Evolutionary conservation across 2,797 vertebrate species (phyloP).

Genomic region (Loriculus beryllinus): DNA sequence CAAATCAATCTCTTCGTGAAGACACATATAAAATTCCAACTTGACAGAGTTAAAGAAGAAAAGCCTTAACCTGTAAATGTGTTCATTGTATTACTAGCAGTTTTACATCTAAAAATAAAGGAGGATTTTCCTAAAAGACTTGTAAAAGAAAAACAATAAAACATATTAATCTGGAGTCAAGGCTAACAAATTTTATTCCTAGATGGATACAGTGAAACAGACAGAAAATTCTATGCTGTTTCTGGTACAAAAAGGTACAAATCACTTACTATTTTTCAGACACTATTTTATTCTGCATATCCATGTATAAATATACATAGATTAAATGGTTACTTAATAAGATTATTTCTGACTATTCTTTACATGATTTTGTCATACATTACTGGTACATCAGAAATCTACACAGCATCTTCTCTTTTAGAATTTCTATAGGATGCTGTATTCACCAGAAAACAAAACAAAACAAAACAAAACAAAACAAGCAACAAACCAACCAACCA

Average conservation of each 20-base stretch:
- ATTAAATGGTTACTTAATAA: background rate
- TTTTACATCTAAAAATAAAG: background rate
- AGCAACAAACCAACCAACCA: too few relatives aligned
- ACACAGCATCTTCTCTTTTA: background rate
- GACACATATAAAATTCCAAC: background rate
- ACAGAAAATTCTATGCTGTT: background rate
- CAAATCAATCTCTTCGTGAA: background rate
- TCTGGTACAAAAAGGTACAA: background rate
- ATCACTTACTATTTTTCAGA: background rate
- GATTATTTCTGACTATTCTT: background rate
- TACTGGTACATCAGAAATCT: background rate
- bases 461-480: too few relatives aligned
- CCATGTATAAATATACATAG: background rate
- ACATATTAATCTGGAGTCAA: background rate
- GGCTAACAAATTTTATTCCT: background rate
- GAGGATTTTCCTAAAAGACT: background rate
- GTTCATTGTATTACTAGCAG: background rate
- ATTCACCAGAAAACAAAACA: background rate
- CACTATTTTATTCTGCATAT: background rate
- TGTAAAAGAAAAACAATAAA: background rate
- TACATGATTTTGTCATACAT: background rate
- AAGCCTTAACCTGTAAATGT: background rate
- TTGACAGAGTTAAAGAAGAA: background rate
- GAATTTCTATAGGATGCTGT: background rate
- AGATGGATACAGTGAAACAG: background rate